phyloP scores from a whole-genome alignment of 1,140 invertebrate species.

The Pararge aegeria region DNA sequence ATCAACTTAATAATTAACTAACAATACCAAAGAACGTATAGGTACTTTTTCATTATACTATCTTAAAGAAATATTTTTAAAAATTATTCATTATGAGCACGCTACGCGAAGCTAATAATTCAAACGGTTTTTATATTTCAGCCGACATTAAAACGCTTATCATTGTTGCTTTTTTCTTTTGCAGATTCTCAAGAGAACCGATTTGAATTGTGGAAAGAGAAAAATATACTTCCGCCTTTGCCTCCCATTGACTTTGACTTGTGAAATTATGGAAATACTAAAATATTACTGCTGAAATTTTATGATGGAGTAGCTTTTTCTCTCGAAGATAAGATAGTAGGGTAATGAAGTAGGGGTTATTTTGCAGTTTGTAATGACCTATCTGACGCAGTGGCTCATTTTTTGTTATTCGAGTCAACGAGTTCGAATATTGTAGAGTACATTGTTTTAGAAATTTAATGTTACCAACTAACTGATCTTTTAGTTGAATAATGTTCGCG shows the following conservation, averaged over 20 bases:
- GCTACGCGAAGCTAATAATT: constrained; percentile 27
- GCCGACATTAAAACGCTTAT: constrained; percentile 29
- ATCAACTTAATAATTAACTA: too few species aligned
- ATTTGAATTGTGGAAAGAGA: constrained; percentile 29
- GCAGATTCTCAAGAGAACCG: constrained; percentile 30
- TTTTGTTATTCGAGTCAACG: too few species aligned
- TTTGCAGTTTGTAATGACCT: too few species aligned
- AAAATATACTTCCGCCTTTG: constrained; percentile 23
- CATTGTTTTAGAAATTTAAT: too few species aligned
- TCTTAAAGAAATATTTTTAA: constrained; percentile 26
- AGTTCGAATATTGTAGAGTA: too few species aligned
- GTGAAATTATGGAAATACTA: constrained; percentile 17
- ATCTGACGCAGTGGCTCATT: too few species aligned
- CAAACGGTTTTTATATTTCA: constrained; percentile 25
- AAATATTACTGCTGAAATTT: background rate
- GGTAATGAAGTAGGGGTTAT: background rate
- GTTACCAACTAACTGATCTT: too few species aligned
- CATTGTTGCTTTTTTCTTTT: constrained; percentile 33
- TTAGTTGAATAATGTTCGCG: too few species aligned
- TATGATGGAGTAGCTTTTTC: background rate
- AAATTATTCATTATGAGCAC: constrained; percentile 29
- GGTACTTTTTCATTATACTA: constrained; percentile 1
- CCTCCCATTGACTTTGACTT: constrained; percentile 28
- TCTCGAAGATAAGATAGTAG: background rate
- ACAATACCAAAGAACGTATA: too few species aligned